These are phyloP conservation scores for Drosophila dunni DNA, from an alignment of 1,140 invertebrate genomes.

Conservation along the genomic window DNA sequence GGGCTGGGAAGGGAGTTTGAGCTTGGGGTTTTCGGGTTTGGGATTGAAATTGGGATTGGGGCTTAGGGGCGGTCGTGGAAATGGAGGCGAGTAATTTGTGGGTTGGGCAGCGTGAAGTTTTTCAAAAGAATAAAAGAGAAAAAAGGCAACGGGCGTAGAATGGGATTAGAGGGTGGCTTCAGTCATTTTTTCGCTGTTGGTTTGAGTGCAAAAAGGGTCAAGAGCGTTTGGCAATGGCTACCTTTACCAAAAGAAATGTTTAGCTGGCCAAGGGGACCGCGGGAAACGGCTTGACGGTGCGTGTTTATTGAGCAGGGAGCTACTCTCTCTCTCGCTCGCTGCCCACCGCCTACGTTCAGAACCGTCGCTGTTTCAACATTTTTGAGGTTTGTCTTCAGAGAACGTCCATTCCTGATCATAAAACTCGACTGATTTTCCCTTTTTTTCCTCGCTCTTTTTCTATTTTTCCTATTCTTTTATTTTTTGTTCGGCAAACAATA, in stretches of 20 bases:
- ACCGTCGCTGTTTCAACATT: slow-evolving; percentile 64
- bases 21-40: slow-evolving; percentile 9
- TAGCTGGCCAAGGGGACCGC: slow-evolving; percentile 10
- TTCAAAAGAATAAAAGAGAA: slow-evolving; percentile 72
- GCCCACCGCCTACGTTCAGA: slow-evolving; percentile 12
- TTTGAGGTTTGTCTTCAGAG: slow-evolving; percentile 42
- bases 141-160: slow-evolving; percentile 49
- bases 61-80: not conserved
- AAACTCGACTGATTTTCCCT: slow-evolving; percentile 62
- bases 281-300: slow-evolving; percentile 15
- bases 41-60: not conserved
- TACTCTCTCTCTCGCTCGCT: not conserved
- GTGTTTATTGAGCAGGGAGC: slow-evolving; percentile 39
- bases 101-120: slow-evolving; percentile 73
- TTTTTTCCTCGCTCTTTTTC: slow-evolving; percentile 2
- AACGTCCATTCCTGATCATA: slow-evolving; percentile 53
- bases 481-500: slow-evolving; percentile 16
- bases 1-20: not conserved
- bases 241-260: slow-evolving; percentile 58
- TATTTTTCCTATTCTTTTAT: not conserved
- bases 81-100: slow-evolving; percentile 14
- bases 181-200: slow-evolving; percentile 32
- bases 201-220: slow-evolving; percentile 75
- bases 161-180: slow-evolving; percentile 5
- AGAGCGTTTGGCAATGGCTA: slow-evolving; percentile 65